These are phyloP conservation scores for Otis tarda DNA, from an alignment of 2,113 vertebrate genomes.

Conservation along the genomic window DNA sequence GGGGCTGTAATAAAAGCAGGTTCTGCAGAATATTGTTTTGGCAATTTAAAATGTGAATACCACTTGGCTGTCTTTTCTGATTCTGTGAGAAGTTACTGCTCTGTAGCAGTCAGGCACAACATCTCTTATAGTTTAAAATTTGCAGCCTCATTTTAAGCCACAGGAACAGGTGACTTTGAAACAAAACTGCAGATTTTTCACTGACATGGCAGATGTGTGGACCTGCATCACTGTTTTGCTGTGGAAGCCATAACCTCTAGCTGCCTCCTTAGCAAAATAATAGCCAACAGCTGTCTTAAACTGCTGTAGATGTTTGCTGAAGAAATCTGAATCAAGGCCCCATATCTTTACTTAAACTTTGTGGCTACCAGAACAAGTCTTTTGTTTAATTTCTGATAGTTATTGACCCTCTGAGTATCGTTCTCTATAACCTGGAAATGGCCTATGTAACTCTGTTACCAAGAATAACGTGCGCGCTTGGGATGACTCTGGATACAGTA, in stretches of 20 bases:
- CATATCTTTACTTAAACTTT: background rate
- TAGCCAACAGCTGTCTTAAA: background rate
- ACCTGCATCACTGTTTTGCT: background rate
- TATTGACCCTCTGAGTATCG: background rate
- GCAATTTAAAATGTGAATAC: background rate
- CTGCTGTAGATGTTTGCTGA: background rate
- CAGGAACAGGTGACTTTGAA: background rate
- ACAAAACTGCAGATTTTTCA: background rate
- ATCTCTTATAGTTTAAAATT: background rate
- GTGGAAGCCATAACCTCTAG: background rate
- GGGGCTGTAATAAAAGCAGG: background rate
- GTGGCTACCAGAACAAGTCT: background rate
- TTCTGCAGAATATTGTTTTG: background rate
- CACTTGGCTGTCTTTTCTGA: background rate
- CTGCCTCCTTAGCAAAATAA: background rate
- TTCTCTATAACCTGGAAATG: background rate
- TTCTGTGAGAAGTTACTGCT: background rate
- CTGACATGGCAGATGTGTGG: accelerated
- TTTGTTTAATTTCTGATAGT: background rate
- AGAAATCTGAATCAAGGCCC: background rate
- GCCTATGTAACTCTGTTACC: background rate
- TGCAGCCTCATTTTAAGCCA: background rate
- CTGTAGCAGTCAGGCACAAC: background rate
- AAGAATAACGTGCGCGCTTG: background rate
- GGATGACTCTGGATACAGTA: background rate